phyloP scores from a whole-genome alignment of 2,888 invertebrate species.

The Leptopilina drosophilae region DNA sequence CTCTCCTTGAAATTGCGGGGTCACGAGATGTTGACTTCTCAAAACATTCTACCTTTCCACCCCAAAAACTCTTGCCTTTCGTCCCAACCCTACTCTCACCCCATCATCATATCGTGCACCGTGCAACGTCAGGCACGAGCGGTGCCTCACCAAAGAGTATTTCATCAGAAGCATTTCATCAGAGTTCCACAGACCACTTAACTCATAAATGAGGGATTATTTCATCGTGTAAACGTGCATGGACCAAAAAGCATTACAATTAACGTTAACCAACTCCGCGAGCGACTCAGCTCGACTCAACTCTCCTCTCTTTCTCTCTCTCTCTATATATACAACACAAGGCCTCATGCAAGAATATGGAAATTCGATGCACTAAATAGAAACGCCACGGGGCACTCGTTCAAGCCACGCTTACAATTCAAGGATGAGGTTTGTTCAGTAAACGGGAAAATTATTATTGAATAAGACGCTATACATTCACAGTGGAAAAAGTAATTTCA shows the following conservation, averaged over 20 bases:
- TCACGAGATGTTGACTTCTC: conserved; percentile 66
- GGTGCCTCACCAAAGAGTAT: conserved; percentile 70
- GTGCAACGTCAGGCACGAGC: conserved; percentile 63
- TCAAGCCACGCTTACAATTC: not conserved
- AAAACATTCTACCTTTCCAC: conserved; percentile 59
- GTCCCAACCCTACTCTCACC: conserved; percentile 42
- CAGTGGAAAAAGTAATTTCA: no score
- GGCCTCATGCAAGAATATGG: conserved; percentile 30
- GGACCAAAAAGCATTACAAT: conserved; percentile 75
- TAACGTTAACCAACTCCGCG: conserved; percentile 72
- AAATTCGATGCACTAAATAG: conserved; percentile 29
- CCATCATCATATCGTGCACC: conserved; percentile 60
- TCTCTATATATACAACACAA: not conserved
- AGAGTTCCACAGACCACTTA: conserved; percentile 75
- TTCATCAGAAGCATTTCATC: conserved; percentile 73
- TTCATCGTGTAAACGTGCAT: conserved; percentile 75
- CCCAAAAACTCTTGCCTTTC: conserved; percentile 47
- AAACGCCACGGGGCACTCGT: conserved; percentile 38
- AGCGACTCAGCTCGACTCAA: conserved; percentile 59
- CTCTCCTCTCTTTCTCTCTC: not conserved
- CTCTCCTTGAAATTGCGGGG: conserved; percentile 66
- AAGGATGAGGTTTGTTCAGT: conserved; percentile 20
- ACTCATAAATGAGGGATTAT: conserved; percentile 76
- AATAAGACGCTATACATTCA: not conserved
- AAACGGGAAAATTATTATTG: not conserved